Percentiles rank a stretch among this genome's conserved stretches.
phyloP scores from a whole-genome alignment of 1,140 invertebrate species.

The Drosophila melanica region DNA sequence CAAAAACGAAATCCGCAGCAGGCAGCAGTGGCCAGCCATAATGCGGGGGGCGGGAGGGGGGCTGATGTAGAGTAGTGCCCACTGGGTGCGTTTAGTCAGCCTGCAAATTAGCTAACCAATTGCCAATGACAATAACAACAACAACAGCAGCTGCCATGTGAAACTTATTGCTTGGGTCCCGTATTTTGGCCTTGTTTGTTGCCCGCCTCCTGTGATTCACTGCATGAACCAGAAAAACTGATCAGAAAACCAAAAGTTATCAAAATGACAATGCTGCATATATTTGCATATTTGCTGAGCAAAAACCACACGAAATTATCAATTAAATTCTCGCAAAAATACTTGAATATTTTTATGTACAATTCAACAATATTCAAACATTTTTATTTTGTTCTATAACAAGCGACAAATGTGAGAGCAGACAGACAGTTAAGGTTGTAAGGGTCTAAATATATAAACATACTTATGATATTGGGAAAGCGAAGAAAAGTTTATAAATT shows the following conservation, averaged over 20 bases:
- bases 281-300: no score
- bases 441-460: no score
- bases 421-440: neutral
- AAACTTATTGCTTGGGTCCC: neutral
- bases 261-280: no score
- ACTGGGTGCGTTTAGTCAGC: conserved; percentile 53
- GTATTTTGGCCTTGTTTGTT: neutral
- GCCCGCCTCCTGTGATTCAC: neutral
- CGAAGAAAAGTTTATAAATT: no score
- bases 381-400: no score
- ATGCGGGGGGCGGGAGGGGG: neutral
- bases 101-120: conserved; percentile 75
- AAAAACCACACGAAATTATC: no score
- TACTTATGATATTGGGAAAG: no score
- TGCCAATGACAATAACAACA: conserved; percentile 56
- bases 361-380: no score
- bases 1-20: conserved; percentile 27
- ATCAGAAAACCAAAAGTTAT: no score
- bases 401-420: no score
- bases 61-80: conserved; percentile 9
- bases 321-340: no score
- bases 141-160: neutral
- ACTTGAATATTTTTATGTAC: no score
- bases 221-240: neutral
- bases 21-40: neutral